phyloP scores from a whole-genome alignment of 2,113 vertebrate species.

The Rhinopomastus cyanomelas region DNA sequence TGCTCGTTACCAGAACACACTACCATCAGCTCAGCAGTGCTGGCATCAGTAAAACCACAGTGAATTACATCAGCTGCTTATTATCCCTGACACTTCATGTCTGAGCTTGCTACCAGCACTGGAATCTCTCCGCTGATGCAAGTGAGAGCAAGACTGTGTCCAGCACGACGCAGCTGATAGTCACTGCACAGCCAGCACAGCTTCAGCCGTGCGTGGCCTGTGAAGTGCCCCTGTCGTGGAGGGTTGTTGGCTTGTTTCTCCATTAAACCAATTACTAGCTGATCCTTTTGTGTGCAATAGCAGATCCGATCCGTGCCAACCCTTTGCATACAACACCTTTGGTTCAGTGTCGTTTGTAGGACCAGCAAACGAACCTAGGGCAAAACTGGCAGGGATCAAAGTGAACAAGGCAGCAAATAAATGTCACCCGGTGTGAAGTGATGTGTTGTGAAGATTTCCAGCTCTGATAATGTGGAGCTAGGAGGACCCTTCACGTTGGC shows the following conservation, averaged over 20 bases:
- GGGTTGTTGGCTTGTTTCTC: conserved; percentile 10
- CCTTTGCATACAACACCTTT: neutral
- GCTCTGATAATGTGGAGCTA: neutral
- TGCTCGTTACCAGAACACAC: fast-evolving
- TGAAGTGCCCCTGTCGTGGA: neutral
- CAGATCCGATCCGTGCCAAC: neutral
- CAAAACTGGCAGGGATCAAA: neutral
- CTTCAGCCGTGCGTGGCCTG: neutral
- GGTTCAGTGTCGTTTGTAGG: conserved; percentile 12
- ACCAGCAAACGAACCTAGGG: conserved; percentile 21
- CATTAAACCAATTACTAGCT: conserved; percentile 13
- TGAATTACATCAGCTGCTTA: neutral
- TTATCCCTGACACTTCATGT: neutral
- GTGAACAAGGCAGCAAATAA: neutral
- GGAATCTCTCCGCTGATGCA: neutral
- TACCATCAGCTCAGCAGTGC: neutral
- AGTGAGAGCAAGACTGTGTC: neutral
- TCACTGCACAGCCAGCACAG: neutral
- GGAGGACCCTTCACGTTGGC: neutral
- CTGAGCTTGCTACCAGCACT: neutral
- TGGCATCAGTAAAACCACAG: neutral
- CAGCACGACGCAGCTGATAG: neutral
- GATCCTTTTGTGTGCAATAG: conserved; percentile 8
- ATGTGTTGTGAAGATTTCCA: neutral
- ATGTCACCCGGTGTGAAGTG: neutral